Evolutionary conservation across 2,797 vertebrate genomes (phyloP).

Genomic region (Delichon dasypus): DNA sequence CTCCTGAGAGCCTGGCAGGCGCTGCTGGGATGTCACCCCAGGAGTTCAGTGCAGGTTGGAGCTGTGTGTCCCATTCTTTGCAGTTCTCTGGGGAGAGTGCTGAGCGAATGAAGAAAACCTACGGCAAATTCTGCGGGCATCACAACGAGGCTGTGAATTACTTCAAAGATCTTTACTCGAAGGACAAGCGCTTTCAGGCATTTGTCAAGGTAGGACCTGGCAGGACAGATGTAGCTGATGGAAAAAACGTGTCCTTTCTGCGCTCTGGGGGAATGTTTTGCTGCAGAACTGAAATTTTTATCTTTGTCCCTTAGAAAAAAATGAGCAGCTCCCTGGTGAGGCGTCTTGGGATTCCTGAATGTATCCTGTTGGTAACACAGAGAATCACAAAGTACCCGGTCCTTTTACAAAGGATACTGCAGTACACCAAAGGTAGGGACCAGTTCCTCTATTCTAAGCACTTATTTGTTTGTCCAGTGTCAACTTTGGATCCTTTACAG

Average conservation of each 20-base stretch:
- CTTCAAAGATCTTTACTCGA: slow-evolving; percentile 92
- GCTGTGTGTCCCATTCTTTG: neutral
- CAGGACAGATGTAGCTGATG: fast-evolving
- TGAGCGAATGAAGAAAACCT: slow-evolving; percentile 89
- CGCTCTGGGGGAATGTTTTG: neutral
- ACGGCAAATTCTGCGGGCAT: slow-evolving; percentile 93
- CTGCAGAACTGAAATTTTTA: neutral
- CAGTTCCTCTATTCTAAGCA: neutral
- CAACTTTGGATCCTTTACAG: neutral
- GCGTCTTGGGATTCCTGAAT: slow-evolving; percentile 94
- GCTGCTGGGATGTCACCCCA: neutral
- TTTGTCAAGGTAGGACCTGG: slow-evolving; percentile 87
- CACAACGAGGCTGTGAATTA: slow-evolving; percentile 94
- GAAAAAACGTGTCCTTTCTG: neutral
- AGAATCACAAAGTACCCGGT: slow-evolving; percentile 98
- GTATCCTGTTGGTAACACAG: slow-evolving; percentile 95
- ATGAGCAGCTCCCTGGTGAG: slow-evolving; percentile 93
- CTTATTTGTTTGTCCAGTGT: neutral
- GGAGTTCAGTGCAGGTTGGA: neutral
- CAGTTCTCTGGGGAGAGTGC: slow-evolving; percentile 92
- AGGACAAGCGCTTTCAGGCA: slow-evolving; percentile 94
- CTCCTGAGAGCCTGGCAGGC: neutral
- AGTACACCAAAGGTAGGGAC: slow-evolving; percentile 89
- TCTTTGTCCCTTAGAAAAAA: slow-evolving; percentile 85
- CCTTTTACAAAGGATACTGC: slow-evolving; percentile 90